Conservation (phyloP, 1,140 invertebrate genomes). For the Penaeus vannamei region DNA sequence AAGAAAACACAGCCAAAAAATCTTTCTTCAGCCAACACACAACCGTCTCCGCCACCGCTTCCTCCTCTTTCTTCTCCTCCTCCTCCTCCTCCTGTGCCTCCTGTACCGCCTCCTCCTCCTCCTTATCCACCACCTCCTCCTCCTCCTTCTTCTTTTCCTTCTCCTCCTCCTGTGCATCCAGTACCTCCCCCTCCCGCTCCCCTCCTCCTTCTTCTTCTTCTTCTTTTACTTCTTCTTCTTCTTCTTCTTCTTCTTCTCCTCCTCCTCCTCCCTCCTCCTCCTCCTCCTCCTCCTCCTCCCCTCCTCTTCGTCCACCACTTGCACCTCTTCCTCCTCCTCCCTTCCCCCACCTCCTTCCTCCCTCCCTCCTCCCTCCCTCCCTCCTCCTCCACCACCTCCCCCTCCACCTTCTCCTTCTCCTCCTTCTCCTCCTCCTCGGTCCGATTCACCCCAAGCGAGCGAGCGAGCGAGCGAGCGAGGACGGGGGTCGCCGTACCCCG, state of each 20-base stretch:
- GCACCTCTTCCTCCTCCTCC: background rate
- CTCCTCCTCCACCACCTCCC: background rate
- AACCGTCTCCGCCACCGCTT: constrained; percentile 2
- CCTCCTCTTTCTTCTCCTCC: background rate
- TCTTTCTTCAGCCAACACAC: too few relatives aligned
- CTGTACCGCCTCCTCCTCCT: too few relatives aligned
- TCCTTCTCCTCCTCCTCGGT: background rate
- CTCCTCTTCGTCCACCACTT: background rate
- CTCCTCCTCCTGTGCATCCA: background rate
- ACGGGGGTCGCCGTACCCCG: background rate
- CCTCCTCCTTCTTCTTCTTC: background rate
- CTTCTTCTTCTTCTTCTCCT: background rate
- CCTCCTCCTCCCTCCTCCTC: background rate
- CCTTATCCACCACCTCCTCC: background rate
- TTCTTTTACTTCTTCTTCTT: too few relatives aligned
- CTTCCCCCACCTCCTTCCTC: background rate
- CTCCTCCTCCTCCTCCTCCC: background rate
- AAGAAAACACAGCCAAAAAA: background rate
- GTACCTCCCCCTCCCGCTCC: background rate
- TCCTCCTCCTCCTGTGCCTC: too few relatives aligned
- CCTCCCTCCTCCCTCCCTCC: background rate
- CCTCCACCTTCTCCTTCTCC: background rate
- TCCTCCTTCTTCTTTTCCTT: background rate
- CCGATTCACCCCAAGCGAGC: background rate
- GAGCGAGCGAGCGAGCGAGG: background rate